Base-by-base conservation (phyloP, 1,140 invertebrate species). In the Tetramorium simillimum region DNA sequence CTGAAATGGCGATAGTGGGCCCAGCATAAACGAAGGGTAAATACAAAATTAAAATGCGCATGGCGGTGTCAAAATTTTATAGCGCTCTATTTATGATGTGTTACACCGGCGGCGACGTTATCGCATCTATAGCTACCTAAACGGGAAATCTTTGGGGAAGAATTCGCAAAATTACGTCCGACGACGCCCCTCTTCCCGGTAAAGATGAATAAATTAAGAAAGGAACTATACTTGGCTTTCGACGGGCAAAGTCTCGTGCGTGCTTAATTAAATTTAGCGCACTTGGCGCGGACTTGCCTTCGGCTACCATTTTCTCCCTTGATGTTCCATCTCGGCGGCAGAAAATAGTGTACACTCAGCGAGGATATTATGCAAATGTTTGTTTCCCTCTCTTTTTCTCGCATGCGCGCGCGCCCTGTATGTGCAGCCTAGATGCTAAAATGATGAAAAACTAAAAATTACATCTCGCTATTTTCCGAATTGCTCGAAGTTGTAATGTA, bases 241-340 rank as follows among this genome's bases (percentile, higher is more conserved):
- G 88, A 14, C 73, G 24, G 18, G 21, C 33, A 18, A 21, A n/a
- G 69, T 77, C 51, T 21, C 70, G 49, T 65, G 81, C 87, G 81
- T 85, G 60, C 67, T 86, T 86, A 78, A 88, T 89, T 88, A 80
- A 89, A 89, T 89, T 88, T 86, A 67, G 69, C 73, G 51, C 75
- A 56, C 73, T 80, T 49, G 56, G 70, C 53, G 51, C 49, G 14
- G 33, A 60, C 14, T 77, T 49, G 49, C 86, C n/a, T n/a, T n/a
- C 40, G 46, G 37, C 46, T 53, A 33, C 70, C 49, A 51, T 40
- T 51, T 33, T 56, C 4, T 43, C 37, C 37, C 7, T 4, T 3
- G 28, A 46, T 73, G 6, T 58, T 75, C 69, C 78, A n/a, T 43
- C n/a, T 21, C 70, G 37, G 43, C 5, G 18, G 37, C 12, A 49